Base-by-base conservation (phyloP, 2,113 vertebrate species). In the Cephalopterus ornatus region DNA sequence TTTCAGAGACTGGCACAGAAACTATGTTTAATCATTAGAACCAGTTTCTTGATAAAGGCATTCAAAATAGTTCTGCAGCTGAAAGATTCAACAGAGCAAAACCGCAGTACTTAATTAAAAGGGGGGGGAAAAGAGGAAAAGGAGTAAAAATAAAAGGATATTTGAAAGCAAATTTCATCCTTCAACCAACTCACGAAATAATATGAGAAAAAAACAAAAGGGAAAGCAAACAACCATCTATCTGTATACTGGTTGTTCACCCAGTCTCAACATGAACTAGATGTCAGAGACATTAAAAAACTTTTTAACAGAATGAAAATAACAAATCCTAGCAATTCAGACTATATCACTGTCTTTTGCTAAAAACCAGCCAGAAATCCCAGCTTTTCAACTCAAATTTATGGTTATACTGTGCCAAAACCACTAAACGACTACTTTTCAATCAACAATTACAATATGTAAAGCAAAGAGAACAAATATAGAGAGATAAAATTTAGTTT, bases 141-240 rank as follows among this genome's bases (percentile, higher is more conserved):
- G 11, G 9, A 62, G 9, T 13, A 59, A 86, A 87, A 94, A 88
- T 8, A 61, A 39, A 81, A 62, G 20, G 41, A 67, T 52, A 61
- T 39, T 93, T 78, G 65, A 92, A 96, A 97, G 59, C 23, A 76
- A 92, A 82, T 81, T 92, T 96, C 39, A 77, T 89, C 58, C 53
- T 72, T 79, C 63, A 86, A 28, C 35, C 87, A 94, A 92, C n/a
- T 17, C 33, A 87, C 52, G 49, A 92, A 70, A 61, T 79, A 87
- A 61, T 14, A 22, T 94, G 87, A 78, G 82, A 89, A 49, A 49
- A 62, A 90, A 94, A 96, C 39, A 32, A 77, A 94, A 91, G 24
- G 17, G n/a, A 93, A 95, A 61, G 66, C 26, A 37, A 94, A 5
- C 33, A 78, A 74, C 33, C 14, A 46, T 42, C 0, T 89, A 87